Evolutionary conservation across 2,888 invertebrate species (phyloP).

Genomic region (Proisotoma minuta): DNA sequence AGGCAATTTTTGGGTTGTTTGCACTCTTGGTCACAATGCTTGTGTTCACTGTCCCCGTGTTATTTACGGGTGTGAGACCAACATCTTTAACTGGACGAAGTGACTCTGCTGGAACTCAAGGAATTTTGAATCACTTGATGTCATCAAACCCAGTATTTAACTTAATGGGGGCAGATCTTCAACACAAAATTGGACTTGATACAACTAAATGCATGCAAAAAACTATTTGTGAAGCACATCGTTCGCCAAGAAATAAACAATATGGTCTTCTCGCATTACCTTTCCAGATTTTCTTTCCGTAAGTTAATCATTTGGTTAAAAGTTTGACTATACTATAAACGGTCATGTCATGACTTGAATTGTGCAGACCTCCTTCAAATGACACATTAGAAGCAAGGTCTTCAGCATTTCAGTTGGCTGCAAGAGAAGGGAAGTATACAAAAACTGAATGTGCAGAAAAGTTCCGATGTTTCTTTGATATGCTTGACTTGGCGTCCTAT

Average conservation of each 20-base stretch:
- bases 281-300: conserved; percentile 46
- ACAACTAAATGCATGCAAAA: conserved; percentile 44
- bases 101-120: conserved; percentile 10
- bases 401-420: conserved; percentile 41
- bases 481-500: conserved; percentile 43
- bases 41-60: conserved; percentile 45
- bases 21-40: conserved; percentile 40
- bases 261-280: conserved; percentile 44
- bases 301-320: conserved; percentile 22
- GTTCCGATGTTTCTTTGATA: conserved; percentile 37
- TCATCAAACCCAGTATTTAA: conserved; percentile 35
- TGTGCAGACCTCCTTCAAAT: conserved; percentile 35
- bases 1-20: conserved; percentile 46
- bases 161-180: conserved; percentile 45
- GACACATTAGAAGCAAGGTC: conserved; percentile 26
- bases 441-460: conserved; percentile 40
- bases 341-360: neutral
- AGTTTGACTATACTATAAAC: neutral
- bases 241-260: conserved; percentile 34
- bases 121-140: conserved; percentile 38
- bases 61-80: conserved; percentile 45
- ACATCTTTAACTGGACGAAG: conserved; percentile 33
- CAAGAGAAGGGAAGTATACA: conserved; percentile 40
- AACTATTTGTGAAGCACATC: conserved; percentile 47
- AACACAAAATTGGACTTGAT: conserved; percentile 45